Evolutionary conservation across 2,113 vertebrate species (phyloP).

Genomic region (Dromiciops gliroides): DNA sequence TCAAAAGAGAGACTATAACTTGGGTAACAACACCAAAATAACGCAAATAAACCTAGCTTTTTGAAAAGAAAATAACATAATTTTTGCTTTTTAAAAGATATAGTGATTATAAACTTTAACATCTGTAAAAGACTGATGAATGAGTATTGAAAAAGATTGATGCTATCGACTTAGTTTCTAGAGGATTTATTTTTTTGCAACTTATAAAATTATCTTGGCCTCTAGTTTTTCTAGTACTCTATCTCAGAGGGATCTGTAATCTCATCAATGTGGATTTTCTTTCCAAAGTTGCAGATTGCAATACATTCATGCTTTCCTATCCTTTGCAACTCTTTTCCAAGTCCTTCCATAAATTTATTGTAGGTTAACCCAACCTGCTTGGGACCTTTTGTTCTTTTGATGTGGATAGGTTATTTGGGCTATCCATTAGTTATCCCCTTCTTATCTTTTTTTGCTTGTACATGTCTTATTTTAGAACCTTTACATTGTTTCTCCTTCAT

Average conservation of each 20-base stretch:
- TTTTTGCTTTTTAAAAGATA: conserved; percentile 20
- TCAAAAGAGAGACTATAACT: background rate
- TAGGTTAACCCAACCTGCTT: background rate
- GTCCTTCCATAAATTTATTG: background rate
- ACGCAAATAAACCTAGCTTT: conserved; percentile 21
- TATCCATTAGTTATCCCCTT: background rate
- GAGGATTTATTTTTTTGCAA: conserved; percentile 49
- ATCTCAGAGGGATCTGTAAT: background rate
- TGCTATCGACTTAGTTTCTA: conserved; percentile 22
- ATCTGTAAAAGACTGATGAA: conserved; percentile 2
- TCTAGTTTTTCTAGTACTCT: background rate
- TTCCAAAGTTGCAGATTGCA: background rate
- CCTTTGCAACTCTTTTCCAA: background rate
- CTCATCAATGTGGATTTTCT: background rate
- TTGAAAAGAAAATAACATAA: conserved; percentile 40
- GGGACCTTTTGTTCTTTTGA: background rate
- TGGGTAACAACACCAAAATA: conserved; percentile 11
- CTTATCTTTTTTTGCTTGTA: background rate
- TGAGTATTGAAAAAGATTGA: conserved; percentile 40
- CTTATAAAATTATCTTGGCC: background rate
- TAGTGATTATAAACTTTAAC: conserved; percentile 10
- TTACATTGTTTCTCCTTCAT: background rate
- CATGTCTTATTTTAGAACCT: background rate
- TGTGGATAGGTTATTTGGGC: background rate
- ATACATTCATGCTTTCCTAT: background rate